Evolutionary conservation across 2,888 invertebrate species (phyloP).

Genomic region (Ornithoptera priamus): DNA sequence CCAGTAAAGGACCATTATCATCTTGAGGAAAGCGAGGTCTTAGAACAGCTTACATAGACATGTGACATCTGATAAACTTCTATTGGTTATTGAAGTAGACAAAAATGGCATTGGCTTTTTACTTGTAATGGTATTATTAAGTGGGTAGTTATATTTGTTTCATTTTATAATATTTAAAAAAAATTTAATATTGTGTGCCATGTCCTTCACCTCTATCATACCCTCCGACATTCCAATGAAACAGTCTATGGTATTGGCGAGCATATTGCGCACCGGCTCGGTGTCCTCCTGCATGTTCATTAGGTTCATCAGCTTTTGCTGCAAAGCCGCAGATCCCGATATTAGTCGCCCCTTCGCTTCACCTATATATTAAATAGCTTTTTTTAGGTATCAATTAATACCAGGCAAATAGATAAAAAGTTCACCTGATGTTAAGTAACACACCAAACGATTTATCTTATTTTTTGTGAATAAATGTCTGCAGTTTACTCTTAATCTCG

Average conservation of each 20-base stretch:
- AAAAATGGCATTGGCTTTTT: too few species aligned
- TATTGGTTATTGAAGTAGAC: too few species aligned
- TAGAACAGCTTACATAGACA: too few species aligned
- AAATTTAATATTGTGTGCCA: not conserved
- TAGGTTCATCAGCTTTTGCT: conserved; percentile 76
- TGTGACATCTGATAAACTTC: too few species aligned
- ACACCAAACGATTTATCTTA: too few species aligned
- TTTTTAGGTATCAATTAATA: not conserved
- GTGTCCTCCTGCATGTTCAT: conserved; percentile 82
- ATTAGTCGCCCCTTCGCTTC: conserved; percentile 64
- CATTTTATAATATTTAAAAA: not conserved
- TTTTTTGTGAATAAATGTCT: too few species aligned
- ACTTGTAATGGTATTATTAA: too few species aligned
- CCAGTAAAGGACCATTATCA: too few species aligned
- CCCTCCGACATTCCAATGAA: conserved; percentile 87
- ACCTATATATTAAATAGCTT: conserved; percentile 51
- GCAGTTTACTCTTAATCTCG: too few species aligned
- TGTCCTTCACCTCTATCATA: conserved; percentile 54
- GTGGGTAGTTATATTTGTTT: not conserved
- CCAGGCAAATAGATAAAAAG: too few species aligned
- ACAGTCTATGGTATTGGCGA: conserved; percentile 88
- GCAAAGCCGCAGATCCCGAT: conserved; percentile 62
- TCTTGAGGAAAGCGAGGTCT: not conserved
- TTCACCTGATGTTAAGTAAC: too few species aligned
- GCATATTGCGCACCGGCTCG: conserved; percentile 72